Evolutionary conservation across 2,113 vertebrate genomes (phyloP).

Genomic region (Gorsachius goisagi): DNA sequence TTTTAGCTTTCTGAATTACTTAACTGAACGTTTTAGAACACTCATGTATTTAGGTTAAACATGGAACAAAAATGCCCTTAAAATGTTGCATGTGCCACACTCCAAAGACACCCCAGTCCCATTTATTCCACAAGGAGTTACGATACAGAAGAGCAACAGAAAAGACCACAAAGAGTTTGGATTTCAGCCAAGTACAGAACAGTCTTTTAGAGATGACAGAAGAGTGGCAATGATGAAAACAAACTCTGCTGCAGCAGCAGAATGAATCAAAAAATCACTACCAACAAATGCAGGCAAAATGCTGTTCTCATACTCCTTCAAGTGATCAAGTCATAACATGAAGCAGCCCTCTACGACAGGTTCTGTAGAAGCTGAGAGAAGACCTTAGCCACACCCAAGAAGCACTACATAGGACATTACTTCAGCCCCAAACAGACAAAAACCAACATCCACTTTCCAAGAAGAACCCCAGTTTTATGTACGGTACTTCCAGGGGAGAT

Average conservation of each 20-base stretch:
- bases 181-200: background rate
- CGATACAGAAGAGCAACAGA: background rate
- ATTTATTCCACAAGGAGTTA: background rate
- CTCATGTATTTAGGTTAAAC: background rate
- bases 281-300: background rate
- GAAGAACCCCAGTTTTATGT: background rate
- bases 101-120: background rate
- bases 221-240: background rate
- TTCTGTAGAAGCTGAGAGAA: background rate
- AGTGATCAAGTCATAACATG: background rate
- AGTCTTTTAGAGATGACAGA: background rate
- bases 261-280: background rate
- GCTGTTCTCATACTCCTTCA: background rate
- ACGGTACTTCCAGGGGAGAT: background rate
- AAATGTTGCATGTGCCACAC: background rate
- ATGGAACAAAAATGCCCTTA: background rate
- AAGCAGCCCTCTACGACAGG: background rate
- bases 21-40: background rate
- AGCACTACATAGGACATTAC: background rate
- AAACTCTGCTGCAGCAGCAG: background rate
- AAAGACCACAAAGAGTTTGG: background rate
- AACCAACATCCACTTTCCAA: background rate
- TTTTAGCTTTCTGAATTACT: background rate
- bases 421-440: background rate
- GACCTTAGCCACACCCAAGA: background rate